Evolutionary conservation across 1,140 invertebrate species (phyloP), one percentile per base, ranked within the genome.

Genomic region (Antheraea mylitta): DNA sequence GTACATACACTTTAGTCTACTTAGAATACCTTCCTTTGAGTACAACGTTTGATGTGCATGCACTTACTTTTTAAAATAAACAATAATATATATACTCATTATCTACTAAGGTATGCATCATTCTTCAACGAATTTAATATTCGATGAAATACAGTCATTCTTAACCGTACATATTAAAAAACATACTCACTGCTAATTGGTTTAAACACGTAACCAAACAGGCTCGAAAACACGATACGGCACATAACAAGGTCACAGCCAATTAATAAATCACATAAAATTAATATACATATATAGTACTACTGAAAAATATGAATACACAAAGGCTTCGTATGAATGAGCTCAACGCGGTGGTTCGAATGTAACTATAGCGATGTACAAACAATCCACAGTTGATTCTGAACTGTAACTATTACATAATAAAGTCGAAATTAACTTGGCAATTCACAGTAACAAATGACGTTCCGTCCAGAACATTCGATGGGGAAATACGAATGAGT

Each of bases 201-300:
- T 16, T 16, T 13, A 45, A 76, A 70, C 38, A 72, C 68, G 59
- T 61, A 69, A 63, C 71, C 68, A 18, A 72, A 74, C 11, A 79
- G 64, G 7, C 67, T 69, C 1, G 70, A 70, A 22, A 70, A 73
- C 64, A 76, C 53, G 45, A 65, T 18, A 18, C 74, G 69, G 58
- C 77, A 79, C 77, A 79, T 79, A 22, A 64, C 72, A 75, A 66
- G 62, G 64, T 58, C 72, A 76, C 61, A 37, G 38, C 7, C 18
- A 19, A 48, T 48, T 65, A 65, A 64, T 69, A 62, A 65, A 59
- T 65, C 45, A 37, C 38, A 45, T 10, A 38, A 58, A 68, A 72
- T 61, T 36, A 58, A 62, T 60, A 66, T 48, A 4, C 7, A 42
- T 53, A 53, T n/a, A 16, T 53, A 30, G 1, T 16, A 13, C 45